Evolutionary conservation across 2,113 vertebrate species (phyloP), one percentile per base, ranked within the genome.

Genomic region (Laticauda laticaudata): DNA sequence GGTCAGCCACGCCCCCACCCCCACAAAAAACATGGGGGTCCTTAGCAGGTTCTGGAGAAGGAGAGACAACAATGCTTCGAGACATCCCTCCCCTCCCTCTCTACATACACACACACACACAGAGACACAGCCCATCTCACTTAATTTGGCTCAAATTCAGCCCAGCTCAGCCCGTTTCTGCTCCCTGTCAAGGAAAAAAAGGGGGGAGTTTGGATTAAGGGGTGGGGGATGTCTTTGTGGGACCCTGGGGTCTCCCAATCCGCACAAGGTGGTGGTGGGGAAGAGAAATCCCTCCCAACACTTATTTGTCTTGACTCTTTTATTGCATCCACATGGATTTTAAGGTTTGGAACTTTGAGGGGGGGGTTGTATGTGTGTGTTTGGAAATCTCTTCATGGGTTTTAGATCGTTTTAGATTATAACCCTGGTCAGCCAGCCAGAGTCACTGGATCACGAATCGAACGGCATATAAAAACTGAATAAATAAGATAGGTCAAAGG

Each of bases 1-100:
- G 98, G 97, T 97, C 97, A 95, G 96, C 94, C 61, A 96, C 96
- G 96, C 96, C 96, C 97, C 93, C 88, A 96, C 54, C 15, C 51
- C 51, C 7, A 8, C 15, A 24, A 10, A 95, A 94, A 97, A 91
- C 91, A 45, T 14, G 92, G 95, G 94, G 95, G 51, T 97, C 97
- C 97, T 97, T 91, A 91, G 97, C 75, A 97, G 97, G 93, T 96
- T 96, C 95, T 95, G 95, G 95, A 96, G 23, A 15, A 0, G 34
- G 1, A 21, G 23, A 24, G 15, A 24, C 4, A 2, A 24, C 7
- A n/a, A 24, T 39, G 20, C 2, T 3, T 24, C 7, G 10, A 29
- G 48, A 26, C 12, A 14, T 15, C 2, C 51, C 45, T 69, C 96
- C 96, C 91, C 91, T 29, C 92, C 94, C 0, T 48, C 48, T 15